A percentile compares a stretch with the other conserved stretches of the same genome.
Conservation (phyloP, 92 coral and sea anemone species). For the Siderastrea siderea region DNA sequence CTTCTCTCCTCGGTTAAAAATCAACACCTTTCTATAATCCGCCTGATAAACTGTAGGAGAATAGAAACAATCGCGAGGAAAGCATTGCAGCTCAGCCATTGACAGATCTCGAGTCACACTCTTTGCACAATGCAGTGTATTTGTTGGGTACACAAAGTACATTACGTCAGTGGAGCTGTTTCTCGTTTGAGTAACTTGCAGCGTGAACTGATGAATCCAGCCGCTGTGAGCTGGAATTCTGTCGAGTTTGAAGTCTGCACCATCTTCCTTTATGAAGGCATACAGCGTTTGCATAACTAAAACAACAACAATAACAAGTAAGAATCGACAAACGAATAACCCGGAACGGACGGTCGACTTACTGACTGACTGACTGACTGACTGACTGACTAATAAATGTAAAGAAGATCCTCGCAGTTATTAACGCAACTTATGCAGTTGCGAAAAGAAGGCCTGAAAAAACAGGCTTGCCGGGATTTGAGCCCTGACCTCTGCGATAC, state of each 20-base stretch:
- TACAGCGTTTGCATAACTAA: slow-evolving; percentile 44
- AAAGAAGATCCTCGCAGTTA: too few species aligned
- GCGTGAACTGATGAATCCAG: slow-evolving; percentile 77
- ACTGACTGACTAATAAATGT: too few species aligned
- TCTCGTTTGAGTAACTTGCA: slow-evolving; percentile 51
- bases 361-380: too few species aligned
- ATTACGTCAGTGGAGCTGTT: slow-evolving; percentile 45
- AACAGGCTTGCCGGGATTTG: too few species aligned
- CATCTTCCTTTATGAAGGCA: slow-evolving; percentile 48
- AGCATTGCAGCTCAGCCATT: slow-evolving; percentile 18
- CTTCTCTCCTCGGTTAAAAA: slow-evolving; percentile 47
- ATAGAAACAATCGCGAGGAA: slow-evolving; percentile 67
- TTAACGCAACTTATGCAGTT: too few species aligned
- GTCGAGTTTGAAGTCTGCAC: slow-evolving; percentile 65
- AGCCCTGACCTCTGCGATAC: too few species aligned
- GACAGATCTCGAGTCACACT: slow-evolving; percentile 42
- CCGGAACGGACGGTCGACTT: neutral
- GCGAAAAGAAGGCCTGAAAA: too few species aligned
- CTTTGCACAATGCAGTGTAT: slow-evolving; percentile 13
- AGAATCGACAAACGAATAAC: neutral
- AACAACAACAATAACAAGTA: neutral
- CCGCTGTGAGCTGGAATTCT: slow-evolving; percentile 49
- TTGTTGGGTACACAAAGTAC: slow-evolving; percentile 61
- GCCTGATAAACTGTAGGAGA: slow-evolving; percentile 23
- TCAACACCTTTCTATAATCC: slow-evolving; percentile 39